Base-by-base conservation (phyloP, 2,113 vertebrate genomes). In the Cynoglossus semilaevis region DNA sequence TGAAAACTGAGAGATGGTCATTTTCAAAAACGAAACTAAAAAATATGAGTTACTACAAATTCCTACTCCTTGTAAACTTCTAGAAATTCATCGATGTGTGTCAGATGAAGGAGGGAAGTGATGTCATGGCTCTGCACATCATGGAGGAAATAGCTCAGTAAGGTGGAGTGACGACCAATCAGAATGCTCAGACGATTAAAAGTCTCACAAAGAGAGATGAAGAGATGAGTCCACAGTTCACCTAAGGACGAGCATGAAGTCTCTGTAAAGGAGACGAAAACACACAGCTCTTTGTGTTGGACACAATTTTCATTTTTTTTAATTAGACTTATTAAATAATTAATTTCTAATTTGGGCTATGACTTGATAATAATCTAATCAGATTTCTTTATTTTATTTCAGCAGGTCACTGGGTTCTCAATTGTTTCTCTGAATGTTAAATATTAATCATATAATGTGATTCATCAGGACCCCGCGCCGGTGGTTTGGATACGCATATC, bases 61-160 rank as follows among this genome's bases (percentile, higher is more conserved):
- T 85, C 93, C 92, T 92, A 91, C 97, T 94, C 92, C 83, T 92
- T 94, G 74, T 94, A 98, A 63, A 90, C 89, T 83, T 96, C 92
- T 88, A 94, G 73, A 84, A 99, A 98, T 74, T 93, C 87, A 67
- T 85, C 88, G 5, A 91, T 85, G 83, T 95, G 93, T 58, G 92
- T 94, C 82, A 99, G 79, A 77, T 97, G 88, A 56, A 87, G 92
- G 85, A 99, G 81, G 38, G 83, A 92, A 63, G 91, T 90, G 74
- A 95, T 89, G 64, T 96, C 93, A 75, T 46, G 48, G 40, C 63
- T 19, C 40, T 77, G 84, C 46, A 72, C 80, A 6, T 92, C 79
- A 8, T 90, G 93, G 78, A 98, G 91, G 87, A 97, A 96, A 84
- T 84, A 90, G 80, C 86, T 94, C 76, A 99, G 87, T 15, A 94